A percentile compares a stretch with the other conserved stretches of the same genome.
These are phyloP conservation scores for Mustela lutreola DNA, from an alignment of 2,113 vertebrate genomes.

Conservation along the genomic window DNA sequence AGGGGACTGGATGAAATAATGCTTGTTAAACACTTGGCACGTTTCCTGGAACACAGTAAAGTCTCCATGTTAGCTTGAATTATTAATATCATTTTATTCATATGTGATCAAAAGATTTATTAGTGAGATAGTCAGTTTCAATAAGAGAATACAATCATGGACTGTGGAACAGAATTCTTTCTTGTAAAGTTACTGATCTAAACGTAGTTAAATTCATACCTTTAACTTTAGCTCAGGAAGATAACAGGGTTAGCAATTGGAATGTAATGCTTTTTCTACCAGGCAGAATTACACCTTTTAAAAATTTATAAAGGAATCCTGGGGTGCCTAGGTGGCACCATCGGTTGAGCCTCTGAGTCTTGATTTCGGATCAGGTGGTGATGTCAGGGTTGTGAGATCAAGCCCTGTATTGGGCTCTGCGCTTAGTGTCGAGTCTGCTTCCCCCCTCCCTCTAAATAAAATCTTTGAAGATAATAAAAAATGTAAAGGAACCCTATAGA, in stretches of 20 bases:
- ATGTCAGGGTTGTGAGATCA: neutral
- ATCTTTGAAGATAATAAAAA: neutral
- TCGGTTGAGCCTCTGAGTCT: neutral
- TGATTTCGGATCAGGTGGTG: neutral
- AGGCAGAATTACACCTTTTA: neutral
- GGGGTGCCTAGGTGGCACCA: neutral
- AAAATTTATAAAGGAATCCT: neutral
- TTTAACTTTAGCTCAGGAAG: constrained; percentile 11
- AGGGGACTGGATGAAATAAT: constrained; percentile 14
- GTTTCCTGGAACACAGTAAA: neutral
- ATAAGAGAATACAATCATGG: neutral
- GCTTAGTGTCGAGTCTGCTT: neutral
- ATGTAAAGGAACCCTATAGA: neutral
- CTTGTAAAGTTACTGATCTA: neutral
- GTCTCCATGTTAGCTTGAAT: neutral
- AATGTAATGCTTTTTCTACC: neutral
- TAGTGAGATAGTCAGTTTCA: neutral
- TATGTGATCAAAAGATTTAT: neutral
- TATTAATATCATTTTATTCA: constrained; percentile 33
- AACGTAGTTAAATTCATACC: neutral
- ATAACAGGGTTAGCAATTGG: neutral
- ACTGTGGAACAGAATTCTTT: neutral
- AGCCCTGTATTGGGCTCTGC: neutral
- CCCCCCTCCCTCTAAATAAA: neutral
- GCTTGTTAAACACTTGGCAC: neutral